Percentiles rank a stretch among this genome's conserved stretches.
These are phyloP conservation scores for Drosophila ficusphila DNA, from an alignment of 1,140 invertebrate species.

Conservation along the genomic window DNA sequence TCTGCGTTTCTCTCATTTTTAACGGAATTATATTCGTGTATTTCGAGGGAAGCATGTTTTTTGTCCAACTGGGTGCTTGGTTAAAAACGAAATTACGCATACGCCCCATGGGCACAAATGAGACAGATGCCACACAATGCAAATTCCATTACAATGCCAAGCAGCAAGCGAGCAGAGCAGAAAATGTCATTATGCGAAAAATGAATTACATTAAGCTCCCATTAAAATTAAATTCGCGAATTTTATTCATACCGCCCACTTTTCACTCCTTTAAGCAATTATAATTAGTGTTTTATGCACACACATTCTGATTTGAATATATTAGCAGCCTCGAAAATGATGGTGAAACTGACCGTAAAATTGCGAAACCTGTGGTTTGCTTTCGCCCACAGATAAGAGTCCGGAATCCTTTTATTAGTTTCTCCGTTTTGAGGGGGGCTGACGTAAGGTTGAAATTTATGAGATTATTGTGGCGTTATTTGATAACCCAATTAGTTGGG, in stretches of 20 bases:
- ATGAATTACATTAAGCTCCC: conserved; percentile 41
- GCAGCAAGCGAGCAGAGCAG: background rate
- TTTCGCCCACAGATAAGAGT: conserved; percentile 1
- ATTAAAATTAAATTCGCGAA: conserved; percentile 46
- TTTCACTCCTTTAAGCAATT: conserved; percentile 14
- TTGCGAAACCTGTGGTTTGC: background rate
- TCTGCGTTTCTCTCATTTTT: background rate
- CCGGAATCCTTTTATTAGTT: conserved; percentile 2
- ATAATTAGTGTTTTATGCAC: conserved; percentile 47
- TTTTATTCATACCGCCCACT: background rate
- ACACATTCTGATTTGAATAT: conserved; percentile 52
- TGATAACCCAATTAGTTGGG: background rate
- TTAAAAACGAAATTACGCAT: conserved; percentile 47
- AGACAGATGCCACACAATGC: conserved; percentile 41
- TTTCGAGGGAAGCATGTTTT: background rate
- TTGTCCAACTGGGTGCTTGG: background rate
- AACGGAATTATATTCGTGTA: background rate
- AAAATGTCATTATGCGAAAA: conserved; percentile 44
- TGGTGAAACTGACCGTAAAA: conserved; percentile 2
- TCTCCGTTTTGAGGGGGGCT: background rate
- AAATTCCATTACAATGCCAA: conserved; percentile 43
- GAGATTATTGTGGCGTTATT: background rate
- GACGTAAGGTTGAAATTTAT: conserved; percentile 15
- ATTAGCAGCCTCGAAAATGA: background rate
- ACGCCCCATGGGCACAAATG: conserved; percentile 22